Base-by-base conservation (phyloP, 2,113 vertebrate genomes). In the Plectropomus leopardus region DNA sequence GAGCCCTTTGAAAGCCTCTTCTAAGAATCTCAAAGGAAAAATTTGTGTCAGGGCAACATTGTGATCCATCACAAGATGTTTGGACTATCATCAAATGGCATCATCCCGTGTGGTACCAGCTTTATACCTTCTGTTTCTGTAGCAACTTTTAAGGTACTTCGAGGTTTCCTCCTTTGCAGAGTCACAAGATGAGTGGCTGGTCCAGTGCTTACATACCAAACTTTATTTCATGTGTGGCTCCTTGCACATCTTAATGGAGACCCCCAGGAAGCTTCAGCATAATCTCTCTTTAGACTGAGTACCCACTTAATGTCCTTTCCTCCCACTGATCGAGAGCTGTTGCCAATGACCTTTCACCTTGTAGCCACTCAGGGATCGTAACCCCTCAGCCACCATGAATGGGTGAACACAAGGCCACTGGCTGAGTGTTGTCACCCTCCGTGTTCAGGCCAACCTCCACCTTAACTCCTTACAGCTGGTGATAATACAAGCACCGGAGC, bases 381-480 rank as follows among this genome's bases (percentile, higher is more conserved):
- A 91, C 91, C 92, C 72, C 75, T 88, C 86, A 82, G 78, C 85
- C 72, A 80, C 73, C 81, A 65, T 89, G 80, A 94, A 92, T 93
- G 88, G 88, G 30, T 63, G 88, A 89, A 90, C 76, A 89, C 80
- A 81, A 86, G 81, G 74, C 89, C 84, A 79, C 79, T 72, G 50
- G 59, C 82, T 78, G 78, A 84, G 80, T 82, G 83, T 72, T 85
- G 90, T 92, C 84, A 84, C 83, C 88, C 81, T 88, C 63, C 16
- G 63, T 86, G 89, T 90, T 72, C 66, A 23, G 65, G 78, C 88
- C 83, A 72, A 76, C 88, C 90, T 92, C 83, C 83, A 71, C 75
- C 90, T 89, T 88, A 86, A 77, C 84, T 86, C 85, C 69, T 83
- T 86, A 53, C 59, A 90, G 81, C 88, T 85, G 82, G 44, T 60